A percentile compares a stretch with the other conserved stretches of the same genome.
phyloP scores from a whole-genome alignment of 1,140 invertebrate species.

The Drosophila grimshawi region DNA sequence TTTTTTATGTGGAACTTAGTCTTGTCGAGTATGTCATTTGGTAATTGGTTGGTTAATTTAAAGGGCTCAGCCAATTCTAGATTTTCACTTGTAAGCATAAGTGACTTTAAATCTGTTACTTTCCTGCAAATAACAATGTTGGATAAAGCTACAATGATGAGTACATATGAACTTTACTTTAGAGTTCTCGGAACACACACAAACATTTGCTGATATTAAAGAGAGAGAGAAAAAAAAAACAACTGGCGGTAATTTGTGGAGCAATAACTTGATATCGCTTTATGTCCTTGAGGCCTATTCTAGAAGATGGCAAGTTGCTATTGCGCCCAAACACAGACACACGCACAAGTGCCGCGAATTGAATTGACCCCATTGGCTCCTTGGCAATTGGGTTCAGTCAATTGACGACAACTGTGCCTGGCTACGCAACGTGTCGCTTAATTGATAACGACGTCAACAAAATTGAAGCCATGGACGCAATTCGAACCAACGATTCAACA shows the following conservation, averaged over 20 bases:
- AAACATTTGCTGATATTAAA: background rate
- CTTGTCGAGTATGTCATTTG: too few relatives aligned
- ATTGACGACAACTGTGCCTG: slow-evolving; percentile 72
- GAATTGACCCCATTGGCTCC: slow-evolving; percentile 50
- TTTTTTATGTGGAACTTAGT: too few relatives aligned
- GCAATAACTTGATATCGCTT: slow-evolving; percentile 56
- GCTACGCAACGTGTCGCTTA: slow-evolving; percentile 77
- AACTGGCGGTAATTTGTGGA: slow-evolving; percentile 48
- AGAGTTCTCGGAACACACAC: background rate
- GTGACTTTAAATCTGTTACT: too few relatives aligned
- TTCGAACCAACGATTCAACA: slow-evolving; percentile 56
- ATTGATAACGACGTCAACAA: slow-evolving; percentile 80
- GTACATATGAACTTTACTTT: too few relatives aligned
- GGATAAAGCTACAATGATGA: background rate
- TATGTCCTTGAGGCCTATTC: slow-evolving; percentile 36
- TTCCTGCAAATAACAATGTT: background rate
- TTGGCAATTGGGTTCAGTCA: slow-evolving; percentile 62
- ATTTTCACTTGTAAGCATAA: too few relatives aligned
- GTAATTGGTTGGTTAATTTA: too few relatives aligned
- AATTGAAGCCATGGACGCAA: slow-evolving; percentile 71
- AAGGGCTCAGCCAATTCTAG: too few relatives aligned
- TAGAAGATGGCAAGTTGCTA: slow-evolving; percentile 63
- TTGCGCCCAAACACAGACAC: slow-evolving; percentile 38
- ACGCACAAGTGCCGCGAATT: slow-evolving; percentile 5
- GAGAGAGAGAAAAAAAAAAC: background rate